Evolutionary conservation across 2,888 invertebrate genomes (phyloP).

Genomic region (Drosophila lacicola): DNA sequence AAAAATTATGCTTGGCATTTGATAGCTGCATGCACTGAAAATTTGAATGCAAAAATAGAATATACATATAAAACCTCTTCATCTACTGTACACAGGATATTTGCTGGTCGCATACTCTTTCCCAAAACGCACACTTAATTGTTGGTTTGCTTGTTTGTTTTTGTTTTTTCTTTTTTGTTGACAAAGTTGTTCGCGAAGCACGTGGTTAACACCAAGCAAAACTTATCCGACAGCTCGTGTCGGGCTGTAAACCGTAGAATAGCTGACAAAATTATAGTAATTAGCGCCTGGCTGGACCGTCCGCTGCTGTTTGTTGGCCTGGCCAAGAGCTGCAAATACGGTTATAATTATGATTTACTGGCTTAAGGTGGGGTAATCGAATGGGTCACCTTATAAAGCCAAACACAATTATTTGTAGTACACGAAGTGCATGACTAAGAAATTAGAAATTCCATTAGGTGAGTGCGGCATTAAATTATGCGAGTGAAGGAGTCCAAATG

Average conservation of each 20-base stretch:
- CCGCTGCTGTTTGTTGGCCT: constrained; percentile 20
- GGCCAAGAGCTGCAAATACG: constrained; percentile 30
- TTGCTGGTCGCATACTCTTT: no score
- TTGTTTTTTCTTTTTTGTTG: constrained; percentile 32
- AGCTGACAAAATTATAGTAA: constrained; percentile 57
- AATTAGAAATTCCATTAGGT: background rate
- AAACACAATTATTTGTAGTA: constrained; percentile 19
- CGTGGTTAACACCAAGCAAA: constrained; percentile 52
- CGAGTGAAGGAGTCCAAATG: no score
- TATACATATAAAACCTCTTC: background rate
- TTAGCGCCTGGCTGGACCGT: constrained; percentile 43
- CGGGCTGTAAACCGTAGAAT: constrained; percentile 13
- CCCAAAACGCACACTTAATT: constrained; percentile 5
- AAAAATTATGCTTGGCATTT: no score
- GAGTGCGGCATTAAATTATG: background rate
- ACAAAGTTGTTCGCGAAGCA: constrained; percentile 66
- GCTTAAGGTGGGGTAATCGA: constrained; percentile 2
- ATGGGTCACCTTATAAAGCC: background rate
- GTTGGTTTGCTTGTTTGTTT: constrained; percentile 35
- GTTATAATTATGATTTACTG: constrained; percentile 44
- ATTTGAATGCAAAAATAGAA: no score
- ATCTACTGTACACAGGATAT: constrained; percentile 20
- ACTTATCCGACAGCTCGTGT: constrained; percentile 35
- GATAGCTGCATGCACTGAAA: no score
- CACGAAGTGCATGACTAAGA: background rate